Percentiles rank a stretch among this genome's conserved stretches.
Evolutionary conservation across 2,113 vertebrate genomes (phyloP).

Genomic region (Prunella himalayana): DNA sequence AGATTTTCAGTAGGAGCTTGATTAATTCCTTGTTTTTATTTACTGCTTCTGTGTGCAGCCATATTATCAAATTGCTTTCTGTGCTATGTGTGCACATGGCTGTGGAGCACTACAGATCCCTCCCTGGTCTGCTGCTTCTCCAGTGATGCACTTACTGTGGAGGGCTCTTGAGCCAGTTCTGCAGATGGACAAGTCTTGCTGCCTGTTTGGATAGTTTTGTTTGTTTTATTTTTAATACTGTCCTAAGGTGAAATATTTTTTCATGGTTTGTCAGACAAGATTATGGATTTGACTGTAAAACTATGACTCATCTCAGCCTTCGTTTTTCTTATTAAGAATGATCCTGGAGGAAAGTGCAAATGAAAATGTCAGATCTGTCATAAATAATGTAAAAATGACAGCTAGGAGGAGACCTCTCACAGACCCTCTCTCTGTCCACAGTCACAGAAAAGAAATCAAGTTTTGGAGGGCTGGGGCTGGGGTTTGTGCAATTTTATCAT

Average conservation of each 20-base stretch:
- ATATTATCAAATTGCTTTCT: neutral
- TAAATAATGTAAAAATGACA: constrained; percentile 80
- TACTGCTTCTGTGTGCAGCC: neutral
- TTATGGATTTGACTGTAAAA: constrained; percentile 34
- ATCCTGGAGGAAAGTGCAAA: constrained; percentile 64
- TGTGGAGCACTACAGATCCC: neutral
- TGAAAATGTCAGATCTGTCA: constrained; percentile 77
- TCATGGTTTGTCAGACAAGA: constrained; percentile 46
- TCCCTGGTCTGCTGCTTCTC: neutral
- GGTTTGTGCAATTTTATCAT: neutral
- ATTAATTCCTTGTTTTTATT: neutral
- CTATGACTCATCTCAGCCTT: constrained; percentile 39
- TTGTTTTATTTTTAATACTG: constrained; percentile 38
- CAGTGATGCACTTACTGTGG: neutral
- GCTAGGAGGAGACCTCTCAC: neutral
- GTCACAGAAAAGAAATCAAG: neutral
- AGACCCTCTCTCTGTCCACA: neutral
- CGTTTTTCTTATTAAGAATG: constrained; percentile 47
- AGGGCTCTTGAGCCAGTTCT: neutral
- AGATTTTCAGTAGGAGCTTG: neutral
- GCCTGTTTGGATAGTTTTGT: neutral
- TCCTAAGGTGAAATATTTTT: constrained; percentile 44
- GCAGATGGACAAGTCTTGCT: neutral
- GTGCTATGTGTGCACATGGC: neutral
- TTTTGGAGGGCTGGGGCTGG: neutral